Evolutionary conservation across 30 jellyfish, hydroid and myxozoan genomes (phyloP).

Genomic region (Aurelia sp.): DNA sequence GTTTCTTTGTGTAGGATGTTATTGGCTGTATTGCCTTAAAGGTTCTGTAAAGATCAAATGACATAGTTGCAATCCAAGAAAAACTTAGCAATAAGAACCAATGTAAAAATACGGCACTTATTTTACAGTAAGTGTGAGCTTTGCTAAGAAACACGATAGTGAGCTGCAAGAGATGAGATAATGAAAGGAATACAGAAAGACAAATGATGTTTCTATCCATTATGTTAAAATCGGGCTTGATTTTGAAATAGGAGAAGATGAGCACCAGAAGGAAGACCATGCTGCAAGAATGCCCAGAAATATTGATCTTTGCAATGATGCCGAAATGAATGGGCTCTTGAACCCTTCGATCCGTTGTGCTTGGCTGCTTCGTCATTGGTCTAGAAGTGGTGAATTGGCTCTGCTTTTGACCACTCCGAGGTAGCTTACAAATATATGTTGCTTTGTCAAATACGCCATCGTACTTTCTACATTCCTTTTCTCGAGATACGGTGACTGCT

Average conservation of each 20-base stretch:
- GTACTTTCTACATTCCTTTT: background rate
- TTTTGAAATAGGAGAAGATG: background rate
- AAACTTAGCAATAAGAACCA: slow-evolving; percentile 23
- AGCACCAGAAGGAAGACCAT: background rate
- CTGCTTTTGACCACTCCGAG: background rate
- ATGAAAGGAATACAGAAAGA: background rate
- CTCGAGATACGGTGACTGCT: background rate
- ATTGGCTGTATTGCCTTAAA: background rate
- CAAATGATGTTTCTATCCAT: slow-evolving; percentile 9
- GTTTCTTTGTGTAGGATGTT: background rate
- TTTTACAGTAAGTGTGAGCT: slow-evolving; percentile 1
- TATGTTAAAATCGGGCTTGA: background rate
- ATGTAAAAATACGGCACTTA: slow-evolving; percentile 14
- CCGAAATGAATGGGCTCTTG: background rate
- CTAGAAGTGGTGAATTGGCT: no score
- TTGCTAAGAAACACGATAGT: background rate
- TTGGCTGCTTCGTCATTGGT: no score
- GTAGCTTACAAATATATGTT: background rate
- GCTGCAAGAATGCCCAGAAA: slow-evolving; percentile 13
- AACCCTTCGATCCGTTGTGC: no score
- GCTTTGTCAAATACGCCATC: background rate
- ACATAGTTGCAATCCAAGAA: slow-evolving; percentile 33
- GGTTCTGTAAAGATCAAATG: slow-evolving; percentile 19
- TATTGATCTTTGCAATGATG: background rate
- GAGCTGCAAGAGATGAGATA: slow-evolving; percentile 11